These are phyloP conservation scores for Aleiodes testaceus DNA, from an alignment of 2,888 invertebrate species.

Conservation along the genomic window DNA sequence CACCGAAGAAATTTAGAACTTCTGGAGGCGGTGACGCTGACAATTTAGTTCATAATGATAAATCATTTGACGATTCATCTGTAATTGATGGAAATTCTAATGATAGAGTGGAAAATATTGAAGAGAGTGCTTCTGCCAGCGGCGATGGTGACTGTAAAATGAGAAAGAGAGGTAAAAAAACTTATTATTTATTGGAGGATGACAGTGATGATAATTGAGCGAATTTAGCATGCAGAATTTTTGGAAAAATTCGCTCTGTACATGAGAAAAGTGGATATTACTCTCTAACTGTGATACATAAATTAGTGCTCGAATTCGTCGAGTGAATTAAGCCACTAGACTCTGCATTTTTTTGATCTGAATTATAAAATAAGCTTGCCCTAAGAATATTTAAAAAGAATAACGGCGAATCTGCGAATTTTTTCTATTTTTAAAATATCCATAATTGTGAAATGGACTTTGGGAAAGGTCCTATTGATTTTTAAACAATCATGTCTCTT, in stretches of 20 bases:
- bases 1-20: neutral
- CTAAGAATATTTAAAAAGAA: too few relatives aligned
- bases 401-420: too few relatives aligned
- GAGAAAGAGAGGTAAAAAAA: neutral
- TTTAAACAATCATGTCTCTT: too few relatives aligned
- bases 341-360: too few relatives aligned
- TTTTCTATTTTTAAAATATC: too few relatives aligned
- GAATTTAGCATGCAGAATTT: neutral
- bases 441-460: too few relatives aligned
- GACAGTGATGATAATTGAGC: constrained; percentile 13
- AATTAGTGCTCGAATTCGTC: neutral
- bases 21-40: constrained; percentile 13
- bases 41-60: neutral
- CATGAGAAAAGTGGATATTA: neutral
- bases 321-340: too few relatives aligned
- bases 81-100: neutral
- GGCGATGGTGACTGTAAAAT: constrained; percentile 12
- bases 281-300: constrained; percentile 10
- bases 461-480: too few relatives aligned
- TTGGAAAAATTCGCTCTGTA: neutral
- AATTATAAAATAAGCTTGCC: too few relatives aligned
- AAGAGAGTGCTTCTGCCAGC: neutral
- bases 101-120: neutral
- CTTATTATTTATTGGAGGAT: neutral
- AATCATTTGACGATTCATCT: neutral